These are phyloP conservation scores for Enteromius fasciolatus DNA, from an alignment of 2,797 vertebrate species.

Conservation along the genomic window DNA sequence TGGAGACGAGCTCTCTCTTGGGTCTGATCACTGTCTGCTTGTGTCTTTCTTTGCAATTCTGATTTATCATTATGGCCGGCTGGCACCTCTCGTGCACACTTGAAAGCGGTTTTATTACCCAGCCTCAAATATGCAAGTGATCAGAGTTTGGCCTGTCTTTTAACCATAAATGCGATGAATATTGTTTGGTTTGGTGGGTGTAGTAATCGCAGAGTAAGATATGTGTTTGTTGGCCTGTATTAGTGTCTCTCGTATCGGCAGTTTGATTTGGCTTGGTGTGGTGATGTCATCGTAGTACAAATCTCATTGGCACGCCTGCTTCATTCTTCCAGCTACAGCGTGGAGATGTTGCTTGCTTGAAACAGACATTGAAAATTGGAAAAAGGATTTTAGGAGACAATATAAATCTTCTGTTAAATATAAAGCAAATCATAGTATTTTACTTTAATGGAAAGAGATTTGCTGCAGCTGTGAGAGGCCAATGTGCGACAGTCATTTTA, in stretches of 20 bases:
- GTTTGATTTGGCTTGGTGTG: conserved; percentile 40
- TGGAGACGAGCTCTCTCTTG: conserved; percentile 47
- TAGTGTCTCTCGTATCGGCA: conserved; percentile 43
- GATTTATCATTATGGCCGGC: conserved; percentile 62
- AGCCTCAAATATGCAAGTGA: conserved; percentile 53
- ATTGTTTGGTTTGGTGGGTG: conserved; percentile 52
- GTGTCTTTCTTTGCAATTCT: conserved; percentile 46
- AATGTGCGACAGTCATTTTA: not conserved
- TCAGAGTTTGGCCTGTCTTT: conserved; percentile 46
- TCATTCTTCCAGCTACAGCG: not conserved
- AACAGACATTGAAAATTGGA: not conserved
- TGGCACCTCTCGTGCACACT: conserved; percentile 55
- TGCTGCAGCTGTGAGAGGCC: not conserved
- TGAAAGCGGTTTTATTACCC: conserved; percentile 54
- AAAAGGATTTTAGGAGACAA: not conserved
- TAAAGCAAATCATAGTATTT: not conserved
- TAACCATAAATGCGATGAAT: conserved; percentile 50
- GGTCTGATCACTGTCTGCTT: conserved; percentile 51
- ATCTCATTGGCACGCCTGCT: conserved; percentile 31
- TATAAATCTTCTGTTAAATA: not conserved
- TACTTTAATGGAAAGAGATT: not conserved
- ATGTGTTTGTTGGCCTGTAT: conserved; percentile 28
- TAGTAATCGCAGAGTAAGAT: conserved; percentile 25
- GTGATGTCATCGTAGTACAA: conserved; percentile 48
- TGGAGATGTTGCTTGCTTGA: not conserved